These are phyloP conservation scores for Oreochromis grahami DNA, from an alignment of 2,797 vertebrate species.

Conservation along the genomic window DNA sequence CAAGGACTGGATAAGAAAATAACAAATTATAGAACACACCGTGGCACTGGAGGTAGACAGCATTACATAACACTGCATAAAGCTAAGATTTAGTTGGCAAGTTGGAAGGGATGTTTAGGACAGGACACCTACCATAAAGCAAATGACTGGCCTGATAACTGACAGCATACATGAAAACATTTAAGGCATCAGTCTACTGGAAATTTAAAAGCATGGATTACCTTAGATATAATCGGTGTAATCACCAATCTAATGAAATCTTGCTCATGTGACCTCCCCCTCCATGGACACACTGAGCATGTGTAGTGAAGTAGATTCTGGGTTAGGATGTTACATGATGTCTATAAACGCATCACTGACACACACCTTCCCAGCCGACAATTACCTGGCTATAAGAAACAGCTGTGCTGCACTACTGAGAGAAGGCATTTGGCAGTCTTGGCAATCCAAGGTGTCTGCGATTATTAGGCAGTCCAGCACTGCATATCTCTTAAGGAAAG, in stretches of 20 bases:
- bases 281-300: background rate
- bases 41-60: background rate
- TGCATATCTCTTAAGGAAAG: too few species aligned
- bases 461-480: too few species aligned
- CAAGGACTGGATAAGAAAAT: constrained; percentile 1
- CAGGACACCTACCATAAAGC: background rate
- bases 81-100: background rate
- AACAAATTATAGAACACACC: constrained; percentile 1
- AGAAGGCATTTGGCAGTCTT: too few species aligned
- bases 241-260: constrained; percentile 10
- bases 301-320: too few species aligned
- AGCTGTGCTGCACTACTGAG: too few species aligned
- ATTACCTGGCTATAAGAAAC: too few species aligned
- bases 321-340: too few species aligned
- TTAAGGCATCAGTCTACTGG: background rate
- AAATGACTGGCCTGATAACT: background rate
- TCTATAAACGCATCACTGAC: too few species aligned
- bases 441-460: too few species aligned
- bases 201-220: background rate
- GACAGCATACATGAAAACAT: background rate
- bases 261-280: background rate
- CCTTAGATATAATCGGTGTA: constrained; percentile 13
- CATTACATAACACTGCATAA: background rate
- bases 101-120: background rate
- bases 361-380: too few species aligned